phyloP scores from a whole-genome alignment of 2,797 vertebrate species.

The Semotilus atromaculatus region DNA sequence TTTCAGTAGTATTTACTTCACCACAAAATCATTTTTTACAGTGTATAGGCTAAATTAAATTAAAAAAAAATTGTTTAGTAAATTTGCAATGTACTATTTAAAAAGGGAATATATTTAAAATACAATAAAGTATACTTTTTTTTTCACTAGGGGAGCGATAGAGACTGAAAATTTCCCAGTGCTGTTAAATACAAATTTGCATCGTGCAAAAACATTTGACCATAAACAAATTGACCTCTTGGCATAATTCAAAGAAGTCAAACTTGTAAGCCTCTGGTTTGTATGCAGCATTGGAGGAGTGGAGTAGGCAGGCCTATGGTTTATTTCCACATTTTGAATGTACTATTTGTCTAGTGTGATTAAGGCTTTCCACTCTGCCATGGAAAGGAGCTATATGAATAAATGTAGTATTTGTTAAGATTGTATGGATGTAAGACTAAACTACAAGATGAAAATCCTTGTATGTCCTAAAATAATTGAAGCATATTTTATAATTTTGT shows the following conservation, averaged over 20 bases:
- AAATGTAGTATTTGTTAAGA: not conserved
- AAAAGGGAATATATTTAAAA: too few relatives aligned
- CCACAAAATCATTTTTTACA: too few relatives aligned
- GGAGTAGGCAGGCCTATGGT: not conserved
- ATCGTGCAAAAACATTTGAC: not conserved
- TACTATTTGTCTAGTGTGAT: not conserved
- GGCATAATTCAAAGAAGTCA: not conserved
- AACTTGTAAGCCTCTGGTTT: not conserved
- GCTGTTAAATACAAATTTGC: not conserved
- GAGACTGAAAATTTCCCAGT: not conserved
- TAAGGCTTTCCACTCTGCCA: not conserved
- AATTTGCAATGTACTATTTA: too few relatives aligned
- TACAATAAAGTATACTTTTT: too few relatives aligned
- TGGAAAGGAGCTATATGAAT: not conserved
- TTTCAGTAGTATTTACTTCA: too few relatives aligned
- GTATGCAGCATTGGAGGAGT: not conserved
- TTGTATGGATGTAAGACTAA: not conserved
- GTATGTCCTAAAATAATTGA: not conserved
- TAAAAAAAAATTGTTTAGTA: too few relatives aligned
- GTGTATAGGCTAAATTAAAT: too few relatives aligned
- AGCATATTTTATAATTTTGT: too few relatives aligned
- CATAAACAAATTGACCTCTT: not conserved
- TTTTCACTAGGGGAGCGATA: too few relatives aligned
- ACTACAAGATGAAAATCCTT: not conserved
- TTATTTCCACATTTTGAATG: not conserved